These are phyloP conservation scores for Harpalus rubripes DNA, from an alignment of 2,888 invertebrate genomes.

Conservation along the genomic window DNA sequence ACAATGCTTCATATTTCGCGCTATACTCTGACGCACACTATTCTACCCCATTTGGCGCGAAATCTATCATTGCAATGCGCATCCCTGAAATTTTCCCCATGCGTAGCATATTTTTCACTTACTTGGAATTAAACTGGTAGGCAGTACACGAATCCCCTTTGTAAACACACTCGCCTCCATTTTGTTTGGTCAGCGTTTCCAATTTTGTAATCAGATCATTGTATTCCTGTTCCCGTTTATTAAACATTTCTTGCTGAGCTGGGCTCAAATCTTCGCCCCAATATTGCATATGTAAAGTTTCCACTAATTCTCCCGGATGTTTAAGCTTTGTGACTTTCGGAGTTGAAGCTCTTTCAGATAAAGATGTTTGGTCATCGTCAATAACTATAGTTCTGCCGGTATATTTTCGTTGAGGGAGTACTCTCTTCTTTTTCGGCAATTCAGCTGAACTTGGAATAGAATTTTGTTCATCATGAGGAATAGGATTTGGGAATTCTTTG, in stretches of 20 bases:
- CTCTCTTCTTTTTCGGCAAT: constrained; percentile 36
- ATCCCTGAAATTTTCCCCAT: too few species aligned
- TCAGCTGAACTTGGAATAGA: constrained; percentile 16
- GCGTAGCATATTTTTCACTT: too few species aligned
- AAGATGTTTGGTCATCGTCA: constrained; percentile 55
- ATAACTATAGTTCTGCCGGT: constrained; percentile 60
- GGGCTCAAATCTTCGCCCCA: constrained; percentile 86
- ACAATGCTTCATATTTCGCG: too few species aligned
- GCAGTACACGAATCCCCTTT: constrained; percentile 84
- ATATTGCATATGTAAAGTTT: constrained; percentile 83
- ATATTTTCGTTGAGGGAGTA: constrained; percentile 30
- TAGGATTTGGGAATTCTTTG: constrained; percentile 36
- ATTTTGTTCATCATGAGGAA: constrained; percentile 36
- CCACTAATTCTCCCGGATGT: constrained; percentile 60
- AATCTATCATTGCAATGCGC: too few species aligned
- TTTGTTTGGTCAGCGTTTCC: constrained; percentile 80
- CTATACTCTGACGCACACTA: too few species aligned
- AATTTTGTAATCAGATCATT: constrained; percentile 82
- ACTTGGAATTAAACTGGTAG: constrained; percentile 81
- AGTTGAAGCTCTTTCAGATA: constrained; percentile 10
- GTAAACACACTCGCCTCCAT: constrained; percentile 83
- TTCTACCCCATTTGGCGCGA: too few species aligned
- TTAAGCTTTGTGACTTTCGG: constrained; percentile 10
- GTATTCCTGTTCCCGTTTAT: constrained; percentile 84
- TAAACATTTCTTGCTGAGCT: constrained; percentile 82